phyloP scores from a whole-genome alignment of 1,140 invertebrate species.

The Lordiphosa collinella region DNA sequence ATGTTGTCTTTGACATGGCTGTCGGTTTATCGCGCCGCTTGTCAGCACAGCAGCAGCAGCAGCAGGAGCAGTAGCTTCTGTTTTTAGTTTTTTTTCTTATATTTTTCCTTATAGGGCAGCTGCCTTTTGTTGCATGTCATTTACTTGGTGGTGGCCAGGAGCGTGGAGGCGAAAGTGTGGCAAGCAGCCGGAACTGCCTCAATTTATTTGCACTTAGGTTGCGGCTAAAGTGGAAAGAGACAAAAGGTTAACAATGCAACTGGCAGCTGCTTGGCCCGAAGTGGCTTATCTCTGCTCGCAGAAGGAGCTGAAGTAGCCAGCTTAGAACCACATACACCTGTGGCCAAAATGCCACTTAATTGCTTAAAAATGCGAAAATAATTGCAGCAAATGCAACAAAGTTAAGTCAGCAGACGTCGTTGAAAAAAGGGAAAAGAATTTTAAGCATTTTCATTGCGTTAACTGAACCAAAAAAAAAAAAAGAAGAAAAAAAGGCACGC shows the following conservation, averaged over 20 bases:
- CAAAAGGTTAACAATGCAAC: slow-evolving; percentile 70
- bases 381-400: slow-evolving; percentile 41
- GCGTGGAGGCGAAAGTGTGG: neutral
- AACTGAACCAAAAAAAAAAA: slow-evolving; percentile 1
- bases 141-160: slow-evolving; percentile 30
- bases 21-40: slow-evolving; percentile 74
- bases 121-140: slow-evolving; percentile 69
- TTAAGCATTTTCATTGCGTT: slow-evolving; percentile 64
- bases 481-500: no score
- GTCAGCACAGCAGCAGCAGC: slow-evolving; percentile 54
- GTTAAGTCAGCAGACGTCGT: slow-evolving; percentile 12
- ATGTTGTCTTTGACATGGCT: slow-evolving; percentile 73
- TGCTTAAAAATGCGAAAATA: slow-evolving; percentile 69
- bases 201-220: slow-evolving; percentile 75
- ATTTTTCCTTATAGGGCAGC: slow-evolving; percentile 5
- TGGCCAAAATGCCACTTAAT: slow-evolving; percentile 59
- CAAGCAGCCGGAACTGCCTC: slow-evolving; percentile 49
- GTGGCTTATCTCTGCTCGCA: slow-evolving; percentile 35
- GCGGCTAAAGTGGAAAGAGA: slow-evolving; percentile 17
- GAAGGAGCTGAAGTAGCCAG: slow-evolving; percentile 10
- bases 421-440: slow-evolving; percentile 15
- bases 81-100: slow-evolving; percentile 6
- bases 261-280: slow-evolving; percentile 27
- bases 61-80: neutral
- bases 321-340: slow-evolving; percentile 24